Base-by-base conservation (phyloP, 2,113 vertebrate genomes). In the Melanocharis versteri region DNA sequence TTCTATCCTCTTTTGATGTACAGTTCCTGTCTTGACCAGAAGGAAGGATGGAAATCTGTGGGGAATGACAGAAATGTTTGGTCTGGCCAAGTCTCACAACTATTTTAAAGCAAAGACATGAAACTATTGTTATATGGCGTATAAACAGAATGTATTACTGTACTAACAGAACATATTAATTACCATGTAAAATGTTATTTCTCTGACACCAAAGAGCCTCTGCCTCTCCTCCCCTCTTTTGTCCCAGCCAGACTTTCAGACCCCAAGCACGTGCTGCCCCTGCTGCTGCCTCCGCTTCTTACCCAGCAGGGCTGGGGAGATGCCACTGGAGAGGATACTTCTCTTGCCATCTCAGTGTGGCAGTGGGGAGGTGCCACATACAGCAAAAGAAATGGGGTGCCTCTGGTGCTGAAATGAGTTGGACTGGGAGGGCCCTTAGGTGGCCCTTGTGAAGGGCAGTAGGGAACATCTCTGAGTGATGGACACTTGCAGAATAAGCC, bases 271-370 rank as follows among this genome's bases (percentile, higher is more conserved):
- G 2, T 66, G 33, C 50, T 70, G 23, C 3, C 21, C 5, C 14
- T 60, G 50, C 21, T 6, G 5, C 77, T 9, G 2, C n/a, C 33
- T 57, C 17, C 30, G 4, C 21, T 17, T 73, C 72, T 61, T 2
- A 19, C 33, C 8, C 65, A 62, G 39, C 13, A 39, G 27, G 22
- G 19, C 50, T 82, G 24, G 17, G 27, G 37, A 40, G 33, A n/a
- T 1, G 10, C 37, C 60, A 9, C 17, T 28, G 48, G 57, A 40
- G 33, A 1, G 2, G 27, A 12, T 13, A 50, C 24, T 10, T 13
- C 3, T 1, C 24, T 33, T 45, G n/a, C 14, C 3, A 1, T 19
- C 37, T 80, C 4, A 0, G 5, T 61, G 75, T 17, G 28, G 16
- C 35, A 56, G 30, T 2, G 3, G 19, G 11, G 39, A 58, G 15